Conservation (phyloP, 2,888 invertebrate species). For the Polyommatus icarus region DNA sequence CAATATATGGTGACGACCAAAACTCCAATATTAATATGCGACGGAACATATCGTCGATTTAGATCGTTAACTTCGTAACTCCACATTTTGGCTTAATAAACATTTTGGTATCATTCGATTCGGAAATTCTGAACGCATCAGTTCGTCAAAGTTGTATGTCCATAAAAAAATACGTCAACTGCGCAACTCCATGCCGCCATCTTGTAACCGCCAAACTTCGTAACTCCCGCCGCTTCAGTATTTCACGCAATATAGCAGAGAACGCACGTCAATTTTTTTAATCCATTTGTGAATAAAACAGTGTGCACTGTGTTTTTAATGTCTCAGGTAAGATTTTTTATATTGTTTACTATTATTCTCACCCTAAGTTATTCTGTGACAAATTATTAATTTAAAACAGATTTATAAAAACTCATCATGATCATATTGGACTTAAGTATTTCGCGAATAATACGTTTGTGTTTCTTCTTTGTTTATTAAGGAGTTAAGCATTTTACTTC, state of each 20-base stretch:
- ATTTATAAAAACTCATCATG: neutral
- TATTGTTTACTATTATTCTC: neutral
- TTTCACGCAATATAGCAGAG: neutral
- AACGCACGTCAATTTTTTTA: slow-evolving; percentile 1
- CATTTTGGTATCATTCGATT: neutral
- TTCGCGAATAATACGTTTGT: neutral
- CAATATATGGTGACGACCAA: slow-evolving; percentile 29
- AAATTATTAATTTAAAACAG: slow-evolving; percentile 1
- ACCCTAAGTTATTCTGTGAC: slow-evolving; percentile 1
- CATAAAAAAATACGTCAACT: slow-evolving; percentile 1
- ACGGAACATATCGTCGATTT: neutral
- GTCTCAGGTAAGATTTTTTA: slow-evolving; percentile 1
- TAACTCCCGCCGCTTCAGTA: slow-evolving; percentile 1
- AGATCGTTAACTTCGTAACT: slow-evolving; percentile 1
- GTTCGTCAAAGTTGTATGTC: neutral
- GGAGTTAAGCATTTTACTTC: slow-evolving; percentile 1
- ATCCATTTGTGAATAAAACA: neutral
- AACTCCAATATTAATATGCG: too few species aligned
- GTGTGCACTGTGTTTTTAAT: slow-evolving; percentile 1
- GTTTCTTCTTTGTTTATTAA: neutral
- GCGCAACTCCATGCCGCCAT: neutral
- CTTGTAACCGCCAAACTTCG: slow-evolving; percentile 1
- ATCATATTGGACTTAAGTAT: neutral
- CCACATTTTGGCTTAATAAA: neutral
- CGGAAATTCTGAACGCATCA: neutral